A percentile compares a stretch with the other conserved stretches of the same genome.
phyloP scores from a whole-genome alignment of 2,113 vertebrate genomes.

The Thamnophis sirtalis region DNA sequence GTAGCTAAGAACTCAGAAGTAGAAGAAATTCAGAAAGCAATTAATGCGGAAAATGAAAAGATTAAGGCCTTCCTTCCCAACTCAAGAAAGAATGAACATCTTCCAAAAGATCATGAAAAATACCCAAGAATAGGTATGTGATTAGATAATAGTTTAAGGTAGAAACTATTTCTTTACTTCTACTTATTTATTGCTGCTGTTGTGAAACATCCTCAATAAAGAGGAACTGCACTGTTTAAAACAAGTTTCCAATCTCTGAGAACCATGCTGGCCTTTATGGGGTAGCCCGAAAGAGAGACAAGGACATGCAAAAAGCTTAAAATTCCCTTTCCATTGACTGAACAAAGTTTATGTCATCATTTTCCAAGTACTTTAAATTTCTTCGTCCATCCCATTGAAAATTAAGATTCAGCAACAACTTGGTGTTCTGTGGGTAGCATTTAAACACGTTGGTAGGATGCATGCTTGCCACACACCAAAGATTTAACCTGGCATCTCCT shows the following conservation, averaged over 20 bases:
- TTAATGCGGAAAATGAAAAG: constrained; percentile 85
- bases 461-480: not conserved
- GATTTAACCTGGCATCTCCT: not conserved
- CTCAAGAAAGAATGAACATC: constrained; percentile 2
- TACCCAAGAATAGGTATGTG: constrained; percentile 58
- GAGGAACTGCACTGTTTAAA: not conserved
- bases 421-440: not conserved
- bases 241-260: not conserved
- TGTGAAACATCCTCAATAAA: not conserved
- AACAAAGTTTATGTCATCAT: not conserved
- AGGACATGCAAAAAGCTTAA: not conserved
- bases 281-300: not conserved
- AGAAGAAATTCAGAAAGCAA: constrained; percentile 84
- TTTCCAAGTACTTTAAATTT: not conserved
- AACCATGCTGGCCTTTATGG: not conserved
- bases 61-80: constrained; percentile 61
- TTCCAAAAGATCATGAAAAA: constrained; percentile 38
- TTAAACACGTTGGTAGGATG: not conserved
- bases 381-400: not conserved
- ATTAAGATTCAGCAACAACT: not conserved
- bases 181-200: not conserved
- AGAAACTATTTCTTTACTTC: not conserved
- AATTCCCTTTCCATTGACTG: not conserved
- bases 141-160: not conserved
- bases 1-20: constrained; percentile 74